Evolutionary conservation across 2,888 invertebrate genomes (phyloP), one percentile per base, ranked within the genome.

Genomic region (Malthinus flaveolus): DNA sequence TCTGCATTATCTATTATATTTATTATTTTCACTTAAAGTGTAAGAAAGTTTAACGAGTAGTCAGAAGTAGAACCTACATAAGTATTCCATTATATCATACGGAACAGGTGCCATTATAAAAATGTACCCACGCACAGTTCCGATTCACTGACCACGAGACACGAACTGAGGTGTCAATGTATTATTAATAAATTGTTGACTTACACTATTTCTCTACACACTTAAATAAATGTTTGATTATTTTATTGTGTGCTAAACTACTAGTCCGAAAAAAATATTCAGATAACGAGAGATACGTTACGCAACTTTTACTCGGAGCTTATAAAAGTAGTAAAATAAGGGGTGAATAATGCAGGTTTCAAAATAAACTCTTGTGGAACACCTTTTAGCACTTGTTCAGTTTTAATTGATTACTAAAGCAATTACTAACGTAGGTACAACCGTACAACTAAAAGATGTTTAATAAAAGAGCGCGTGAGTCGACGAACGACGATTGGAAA

Each of bases 31-130:
- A 70, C 73, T 72, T 72, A 73, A 72, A 71, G 73, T 73, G 71
- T 71, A 70, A 72, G 71, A 70, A 70, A 71, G 70, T 71, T 71
- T 71, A 73, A 72, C 73, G 73, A 72, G 71, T 72, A 70, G 71
- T 69, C 72, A 71, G 72, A 68, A 66, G 68, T 69, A 66, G 73
- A 70, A 69, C 71, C 72, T 66, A 74, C 73, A 73, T 71, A 71
- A 73, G 72, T 73, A 74, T 74, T 75, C 74, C 76, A 75, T 75
- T 76, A 76, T 76, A 74, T 76, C 75, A 75, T 74, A 73, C 49
- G 65, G 70, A 74, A 75, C 76, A 75, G 74, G 76, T 75, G 75
- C 74, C 68, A 73, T 75, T 75, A 75, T 75, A 75, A 75, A 75
- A 75, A 73, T 74, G 64, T 68, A 70, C 75, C 75, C 74, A 75